These are phyloP conservation scores for Cydia splendana DNA, from an alignment of 1,140 invertebrate genomes.

Conservation along the genomic window DNA sequence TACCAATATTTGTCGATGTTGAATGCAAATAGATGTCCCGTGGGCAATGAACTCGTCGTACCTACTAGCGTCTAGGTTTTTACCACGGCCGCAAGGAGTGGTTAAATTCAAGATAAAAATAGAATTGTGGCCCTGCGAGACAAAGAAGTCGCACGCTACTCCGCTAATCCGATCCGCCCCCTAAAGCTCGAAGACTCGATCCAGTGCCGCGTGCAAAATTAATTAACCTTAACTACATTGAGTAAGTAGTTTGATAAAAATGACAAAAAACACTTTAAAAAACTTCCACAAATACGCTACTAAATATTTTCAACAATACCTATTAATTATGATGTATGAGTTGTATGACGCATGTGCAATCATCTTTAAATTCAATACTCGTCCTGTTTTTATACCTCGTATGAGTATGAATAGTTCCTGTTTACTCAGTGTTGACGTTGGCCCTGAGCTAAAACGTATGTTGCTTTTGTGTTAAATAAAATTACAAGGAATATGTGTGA, in stretches of 20 bases:
- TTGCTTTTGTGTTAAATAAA: background rate
- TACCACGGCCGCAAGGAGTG: too few relatives aligned
- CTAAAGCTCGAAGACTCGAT: too few relatives aligned
- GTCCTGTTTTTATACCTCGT: conserved; percentile 6
- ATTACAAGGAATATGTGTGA: conserved; percentile 50
- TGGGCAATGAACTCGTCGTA: too few relatives aligned
- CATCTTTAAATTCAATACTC: conserved; percentile 5
- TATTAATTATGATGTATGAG: conserved; percentile 5
- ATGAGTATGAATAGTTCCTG: background rate
- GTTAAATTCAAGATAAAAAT: background rate
- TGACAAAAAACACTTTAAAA: background rate
- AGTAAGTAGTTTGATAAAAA: too few relatives aligned
- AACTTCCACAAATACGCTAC: background rate
- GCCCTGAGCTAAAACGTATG: background rate
- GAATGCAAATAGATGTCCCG: too few relatives aligned
- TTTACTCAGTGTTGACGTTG: background rate
- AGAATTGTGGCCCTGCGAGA: background rate
- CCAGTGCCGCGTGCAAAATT: too few relatives aligned
- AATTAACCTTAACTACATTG: too few relatives aligned
- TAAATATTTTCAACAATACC: background rate
- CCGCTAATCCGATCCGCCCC: background rate
- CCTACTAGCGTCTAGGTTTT: too few relatives aligned
- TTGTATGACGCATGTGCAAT: background rate
- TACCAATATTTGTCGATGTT: too few relatives aligned
- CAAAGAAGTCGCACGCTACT: background rate